These are phyloP conservation scores for Myodes glareolus DNA, from an alignment of 2,113 vertebrate genomes.

Conservation along the genomic window DNA sequence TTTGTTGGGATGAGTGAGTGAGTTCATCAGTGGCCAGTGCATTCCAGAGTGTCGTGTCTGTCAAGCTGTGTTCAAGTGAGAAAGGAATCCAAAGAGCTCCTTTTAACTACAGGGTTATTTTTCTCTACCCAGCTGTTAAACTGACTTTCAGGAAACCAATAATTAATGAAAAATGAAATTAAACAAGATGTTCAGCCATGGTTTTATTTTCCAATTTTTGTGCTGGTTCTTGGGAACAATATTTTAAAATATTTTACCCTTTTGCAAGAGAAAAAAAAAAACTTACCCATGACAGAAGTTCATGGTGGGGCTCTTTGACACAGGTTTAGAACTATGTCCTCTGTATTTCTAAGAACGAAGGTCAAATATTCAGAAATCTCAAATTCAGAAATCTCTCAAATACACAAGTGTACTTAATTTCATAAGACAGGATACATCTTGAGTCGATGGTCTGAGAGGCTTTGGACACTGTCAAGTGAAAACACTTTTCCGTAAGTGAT, in stretches of 20 bases:
- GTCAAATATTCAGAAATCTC: neutral
- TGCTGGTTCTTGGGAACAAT: slow-evolving; percentile 29
- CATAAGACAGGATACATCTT: neutral
- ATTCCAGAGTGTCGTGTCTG: neutral
- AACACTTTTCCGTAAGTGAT: neutral
- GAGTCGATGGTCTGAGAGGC: neutral
- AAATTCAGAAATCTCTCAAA: neutral
- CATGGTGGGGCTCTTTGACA: neutral
- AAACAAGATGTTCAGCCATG: slow-evolving; percentile 63
- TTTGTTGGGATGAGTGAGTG: neutral
- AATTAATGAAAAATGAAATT: slow-evolving; percentile 66
- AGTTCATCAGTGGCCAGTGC: neutral
- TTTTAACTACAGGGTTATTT: slow-evolving; percentile 37
- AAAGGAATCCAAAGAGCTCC: neutral
- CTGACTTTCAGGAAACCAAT: slow-evolving; percentile 57
- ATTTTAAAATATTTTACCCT: slow-evolving; percentile 15
- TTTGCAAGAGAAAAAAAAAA: slow-evolving; percentile 57
- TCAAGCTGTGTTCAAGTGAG: neutral
- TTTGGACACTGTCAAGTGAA: neutral
- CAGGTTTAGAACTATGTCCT: neutral
- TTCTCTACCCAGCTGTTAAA: slow-evolving; percentile 44
- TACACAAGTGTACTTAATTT: neutral
- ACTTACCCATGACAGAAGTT: neutral
- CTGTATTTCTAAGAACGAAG: neutral
- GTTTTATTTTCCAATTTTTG: slow-evolving; percentile 59